Evolutionary conservation across 1,140 invertebrate genomes (phyloP), one percentile per base, ranked within the genome.

Genomic region (Physella acuta): DNA sequence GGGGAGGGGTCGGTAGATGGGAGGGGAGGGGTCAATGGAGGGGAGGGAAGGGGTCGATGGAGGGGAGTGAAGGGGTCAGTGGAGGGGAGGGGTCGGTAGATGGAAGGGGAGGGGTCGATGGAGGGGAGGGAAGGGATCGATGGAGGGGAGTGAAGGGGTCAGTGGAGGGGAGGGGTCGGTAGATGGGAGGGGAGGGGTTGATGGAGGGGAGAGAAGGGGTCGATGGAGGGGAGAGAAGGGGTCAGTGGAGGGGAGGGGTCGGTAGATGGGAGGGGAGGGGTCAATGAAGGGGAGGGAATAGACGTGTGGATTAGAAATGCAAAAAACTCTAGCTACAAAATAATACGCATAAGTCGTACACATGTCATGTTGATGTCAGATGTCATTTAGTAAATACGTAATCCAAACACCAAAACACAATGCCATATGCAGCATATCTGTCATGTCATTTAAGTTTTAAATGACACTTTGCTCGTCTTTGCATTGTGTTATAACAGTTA

Each of bases 151-250:
- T 16, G 26, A 51, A 49, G 26, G 30, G n/a, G 24, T 17, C 44
- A 24, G 28, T 11, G 26, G 16, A 49, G n/a, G 30, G 24, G 28
- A 30, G 28, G 37, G 51, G n/a, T 17, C 14, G 51, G 16, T 26
- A 24, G 28, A 24, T 26, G 16, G 28, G 28, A 31, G 33, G 51
- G 61, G 30, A 30, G 28, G n/a, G 24, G 37, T 49, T 5, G 20
- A 44, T 49, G n/a, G 30, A 51, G 24, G 24, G 30, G 39, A 64
- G 28, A 64, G 37, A 64, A 51, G 28, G n/a, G 24, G 37, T 49
- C n/a, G 44, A 51, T 26, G 61, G 51, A 30, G 28, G 24, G 51
- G 39, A 49, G 39, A 31, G 33, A 61, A 34, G 34, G 3, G 33
- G 26, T 8, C 17, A 24, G 37, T 26, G 33, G 17, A 33, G 33